Percentiles rank a stretch among this genome's conserved stretches.
phyloP scores from a whole-genome alignment of 2,113 vertebrate genomes.

The Anthoscopus minutus region DNA sequence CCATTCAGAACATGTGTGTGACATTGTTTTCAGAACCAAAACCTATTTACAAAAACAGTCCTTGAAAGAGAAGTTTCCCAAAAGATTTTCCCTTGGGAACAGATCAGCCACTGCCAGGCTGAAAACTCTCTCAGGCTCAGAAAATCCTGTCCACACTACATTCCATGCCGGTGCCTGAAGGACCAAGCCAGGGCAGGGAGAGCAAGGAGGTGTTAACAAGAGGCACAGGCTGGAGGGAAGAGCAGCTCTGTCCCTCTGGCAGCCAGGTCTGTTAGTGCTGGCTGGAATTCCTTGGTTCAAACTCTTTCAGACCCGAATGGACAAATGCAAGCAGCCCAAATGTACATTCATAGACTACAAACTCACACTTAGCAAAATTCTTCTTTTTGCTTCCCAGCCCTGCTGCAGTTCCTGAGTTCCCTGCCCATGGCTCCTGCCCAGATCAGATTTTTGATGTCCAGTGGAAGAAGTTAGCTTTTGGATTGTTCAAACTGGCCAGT shows the following conservation, averaged over 20 bases:
- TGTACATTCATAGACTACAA: rapidly evolving
- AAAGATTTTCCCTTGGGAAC: too few relatives aligned
- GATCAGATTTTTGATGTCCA: slow-evolving; percentile 14
- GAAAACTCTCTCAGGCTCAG: too few relatives aligned
- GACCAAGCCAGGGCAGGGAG: background rate
- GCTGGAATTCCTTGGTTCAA: background rate
- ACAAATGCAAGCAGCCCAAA: background rate
- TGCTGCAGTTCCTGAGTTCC: background rate
- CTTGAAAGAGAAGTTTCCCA: too few relatives aligned
- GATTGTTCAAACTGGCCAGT: slow-evolving; percentile 10
- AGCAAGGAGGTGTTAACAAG: background rate
- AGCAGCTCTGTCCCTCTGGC: background rate
- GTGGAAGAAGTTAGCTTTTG: slow-evolving; percentile 20
- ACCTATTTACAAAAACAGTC: too few relatives aligned
- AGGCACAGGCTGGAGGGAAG: background rate
- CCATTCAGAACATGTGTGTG: too few relatives aligned
- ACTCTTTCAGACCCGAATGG: background rate
- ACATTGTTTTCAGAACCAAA: too few relatives aligned
- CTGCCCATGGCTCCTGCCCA: background rate
- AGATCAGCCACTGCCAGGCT: too few relatives aligned
- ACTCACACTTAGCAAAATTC: background rate
- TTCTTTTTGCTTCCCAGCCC: background rate
- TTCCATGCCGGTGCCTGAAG: rapidly evolving
- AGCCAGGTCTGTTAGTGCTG: background rate
- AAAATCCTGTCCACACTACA: too few relatives aligned